Evolutionary conservation across 1,140 invertebrate species (phyloP), one percentile per base, ranked within the genome.

Genomic region (Zaprionus ornatus): DNA sequence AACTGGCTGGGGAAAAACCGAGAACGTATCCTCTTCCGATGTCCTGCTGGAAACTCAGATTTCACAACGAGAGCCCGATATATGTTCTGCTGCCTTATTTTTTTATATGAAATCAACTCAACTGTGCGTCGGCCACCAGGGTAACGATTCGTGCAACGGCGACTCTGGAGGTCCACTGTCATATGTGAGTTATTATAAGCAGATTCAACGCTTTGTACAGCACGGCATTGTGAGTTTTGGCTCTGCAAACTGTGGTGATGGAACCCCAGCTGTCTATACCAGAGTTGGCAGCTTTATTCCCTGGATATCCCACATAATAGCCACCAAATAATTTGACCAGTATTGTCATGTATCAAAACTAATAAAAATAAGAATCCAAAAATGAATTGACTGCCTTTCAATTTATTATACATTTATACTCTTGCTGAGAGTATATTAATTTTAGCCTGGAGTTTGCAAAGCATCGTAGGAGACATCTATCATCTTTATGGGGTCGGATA

Each of bases 141-240:
- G n/a, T n/a, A 15, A 10, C 0, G 32, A 70, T 9, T 64, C 54
- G 1, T 70, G 67, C 12, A 37, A 35, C 1, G 60, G 67, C 0
- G 67, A 75, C 21, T 75, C 73, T 19, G 60, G 73, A 9, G 67
- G 73, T 45, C 73, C 73, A 9, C 12, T 75, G 12, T 0, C 7
- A 17, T 6, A 1, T 40, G 3, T 21, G 2, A 25, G 10, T 12
- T 3, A 3, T 5, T 70, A 45, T 52, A 19, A 64, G 3, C 32
- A n/a, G 9, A 0, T 0, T 2, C 72, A 70, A 21, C 29, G 42
- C 0, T 63, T 63, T 37, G 32, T 75, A 1, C 59, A 75, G n/a
- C 54, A 63, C 21, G 66, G 73, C 12, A 64, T 75, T 2, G 73
- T 75, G 1, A 75, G 73, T 17, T 63, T 7, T 23, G 73, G 72